These are phyloP conservation scores for Pristionchus japonicus DNA, from an alignment of 2,888 invertebrate species.

Conservation along the genomic window DNA sequence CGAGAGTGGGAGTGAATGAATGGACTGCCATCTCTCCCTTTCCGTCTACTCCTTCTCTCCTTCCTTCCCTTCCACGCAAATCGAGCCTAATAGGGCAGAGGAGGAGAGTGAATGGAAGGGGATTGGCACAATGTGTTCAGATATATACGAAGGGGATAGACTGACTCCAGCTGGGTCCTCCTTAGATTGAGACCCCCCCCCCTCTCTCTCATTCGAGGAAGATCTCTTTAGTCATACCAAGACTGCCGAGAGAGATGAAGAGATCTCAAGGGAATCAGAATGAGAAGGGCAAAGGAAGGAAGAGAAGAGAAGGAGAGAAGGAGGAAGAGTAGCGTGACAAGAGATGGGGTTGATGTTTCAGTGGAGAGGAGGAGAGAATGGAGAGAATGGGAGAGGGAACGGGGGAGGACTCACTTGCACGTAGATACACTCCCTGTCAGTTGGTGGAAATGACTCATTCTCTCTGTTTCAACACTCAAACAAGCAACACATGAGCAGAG, in stretches of 20 bases:
- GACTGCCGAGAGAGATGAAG: neutral
- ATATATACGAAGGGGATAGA: neutral
- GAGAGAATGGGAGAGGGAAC: neutral
- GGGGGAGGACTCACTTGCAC: neutral
- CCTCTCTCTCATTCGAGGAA: neutral
- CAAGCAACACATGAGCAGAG: neutral
- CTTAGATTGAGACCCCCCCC: neutral
- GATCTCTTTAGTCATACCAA: neutral
- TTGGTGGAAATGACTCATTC: neutral
- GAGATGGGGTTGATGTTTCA: neutral
- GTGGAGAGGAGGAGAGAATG: neutral
- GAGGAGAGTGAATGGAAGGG: slow-evolving; percentile 10
- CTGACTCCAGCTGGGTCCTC: slow-evolving; percentile 18
- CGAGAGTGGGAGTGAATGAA: neutral
- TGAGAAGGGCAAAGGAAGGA: slow-evolving; percentile 7
- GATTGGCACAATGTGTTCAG: neutral
- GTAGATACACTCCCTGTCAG: neutral
- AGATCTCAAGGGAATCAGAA: neutral
- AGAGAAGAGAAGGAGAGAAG: neutral
- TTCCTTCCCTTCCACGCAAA: neutral
- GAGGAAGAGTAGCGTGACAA: neutral
- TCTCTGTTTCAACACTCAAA: neutral
- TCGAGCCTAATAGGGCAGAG: neutral
- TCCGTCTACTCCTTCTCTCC: neutral
- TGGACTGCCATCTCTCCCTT: neutral